A percentile compares a stretch with the other conserved stretches of the same genome.
Evolutionary conservation across 2,113 vertebrate genomes (phyloP).

Genomic region (Chitala chitala): DNA sequence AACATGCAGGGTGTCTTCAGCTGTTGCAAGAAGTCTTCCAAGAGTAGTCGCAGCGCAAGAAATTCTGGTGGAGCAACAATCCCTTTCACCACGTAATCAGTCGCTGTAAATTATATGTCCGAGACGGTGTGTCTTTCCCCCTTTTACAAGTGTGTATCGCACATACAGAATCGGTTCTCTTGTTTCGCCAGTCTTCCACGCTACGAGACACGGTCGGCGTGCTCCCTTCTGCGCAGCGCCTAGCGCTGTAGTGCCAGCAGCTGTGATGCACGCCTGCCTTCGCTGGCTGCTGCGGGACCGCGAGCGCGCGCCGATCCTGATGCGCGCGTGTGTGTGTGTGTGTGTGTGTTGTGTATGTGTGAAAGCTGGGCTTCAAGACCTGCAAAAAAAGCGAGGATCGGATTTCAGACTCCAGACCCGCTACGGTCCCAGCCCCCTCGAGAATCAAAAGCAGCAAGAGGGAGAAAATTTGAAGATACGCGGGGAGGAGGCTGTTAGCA

Average conservation of each 20-base stretch:
- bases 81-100: constrained; percentile 18
- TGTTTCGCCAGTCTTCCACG: not conserved
- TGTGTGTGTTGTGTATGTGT: constrained; percentile 23
- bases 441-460: constrained; percentile 39
- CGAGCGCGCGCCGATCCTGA: constrained; percentile 1
- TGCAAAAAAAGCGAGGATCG: constrained; percentile 30
- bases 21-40: constrained; percentile 18
- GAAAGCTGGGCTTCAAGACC: constrained; percentile 31
- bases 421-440: constrained; percentile 38
- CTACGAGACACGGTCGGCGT: not conserved
- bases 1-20: not conserved
- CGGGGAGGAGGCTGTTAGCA: constrained; percentile 28
- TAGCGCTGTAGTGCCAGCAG: constrained; percentile 20
- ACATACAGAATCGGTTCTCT: not conserved
- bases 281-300: constrained; percentile 42
- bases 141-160: not conserved
- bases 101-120: constrained; percentile 17
- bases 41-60: constrained; percentile 14
- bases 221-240: constrained; percentile 3
- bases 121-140: not conserved
- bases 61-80: constrained; percentile 26
- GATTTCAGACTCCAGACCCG: constrained; percentile 36
- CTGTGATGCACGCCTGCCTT: constrained; percentile 42
- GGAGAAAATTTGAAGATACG: constrained; percentile 25
- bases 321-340: constrained; percentile 15